Evolutionary conservation across 2,888 invertebrate species (phyloP).

Genomic region (Cephonodes hylas): DNA sequence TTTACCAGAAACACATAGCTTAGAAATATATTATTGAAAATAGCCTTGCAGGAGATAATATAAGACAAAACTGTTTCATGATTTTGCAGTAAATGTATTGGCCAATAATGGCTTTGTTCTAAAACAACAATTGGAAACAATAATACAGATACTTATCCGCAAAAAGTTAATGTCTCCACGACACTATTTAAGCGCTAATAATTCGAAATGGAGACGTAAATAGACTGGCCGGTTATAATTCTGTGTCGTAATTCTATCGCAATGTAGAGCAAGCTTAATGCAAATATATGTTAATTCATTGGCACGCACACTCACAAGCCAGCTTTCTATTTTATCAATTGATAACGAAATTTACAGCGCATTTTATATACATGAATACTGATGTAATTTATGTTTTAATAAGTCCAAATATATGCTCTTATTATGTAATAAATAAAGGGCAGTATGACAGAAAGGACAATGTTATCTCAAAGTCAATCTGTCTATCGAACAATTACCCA

Average conservation of each 20-base stretch:
- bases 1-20: no score
- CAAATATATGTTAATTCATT: conserved; percentile 17
- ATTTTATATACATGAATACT: not conserved
- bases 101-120: not conserved
- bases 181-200: conserved; percentile 33
- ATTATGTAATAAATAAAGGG: conserved; percentile 32
- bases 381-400: not conserved
- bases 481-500: conserved; percentile 55
- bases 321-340: not conserved
- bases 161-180: conserved; percentile 20
- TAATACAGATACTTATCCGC: not conserved
- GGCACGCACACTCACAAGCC: conserved; percentile 21
- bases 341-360: not conserved
- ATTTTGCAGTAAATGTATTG: not conserved
- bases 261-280: conserved; percentile 5
- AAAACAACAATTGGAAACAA: not conserved
- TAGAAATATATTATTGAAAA: no score
- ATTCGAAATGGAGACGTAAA: conserved; percentile 55
- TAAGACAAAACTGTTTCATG: not conserved
- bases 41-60: no score
- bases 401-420: not conserved
- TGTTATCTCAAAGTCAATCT: conserved; percentile 65
- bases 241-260: not conserved
- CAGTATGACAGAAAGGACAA: conserved; percentile 46
- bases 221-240: conserved; percentile 29